phyloP scores from a whole-genome alignment of 2,797 vertebrate species.

The Adrianichthys oophorus region DNA sequence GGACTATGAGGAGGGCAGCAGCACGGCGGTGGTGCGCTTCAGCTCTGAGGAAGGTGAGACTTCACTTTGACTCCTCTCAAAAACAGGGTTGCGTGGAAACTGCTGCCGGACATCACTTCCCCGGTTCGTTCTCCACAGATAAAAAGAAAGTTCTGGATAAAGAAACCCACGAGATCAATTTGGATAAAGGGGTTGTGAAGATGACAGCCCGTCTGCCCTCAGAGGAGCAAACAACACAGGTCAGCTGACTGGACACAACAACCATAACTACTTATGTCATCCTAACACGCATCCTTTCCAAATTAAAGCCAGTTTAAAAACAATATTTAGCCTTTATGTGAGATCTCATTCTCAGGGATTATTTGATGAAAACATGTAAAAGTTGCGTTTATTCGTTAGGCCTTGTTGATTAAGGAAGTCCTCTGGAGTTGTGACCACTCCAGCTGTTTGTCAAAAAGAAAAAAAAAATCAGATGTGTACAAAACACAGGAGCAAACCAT shows the following conservation, averaged over 20 bases:
- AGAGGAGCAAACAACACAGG: conserved; percentile 22
- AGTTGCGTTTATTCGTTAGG: no score
- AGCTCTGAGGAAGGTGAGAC: conserved; percentile 61
- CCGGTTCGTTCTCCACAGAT: conserved; percentile 37
- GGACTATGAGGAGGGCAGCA: conserved; percentile 27
- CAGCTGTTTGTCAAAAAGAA: no score
- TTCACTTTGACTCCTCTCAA: neutral
- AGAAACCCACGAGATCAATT: conserved; percentile 49
- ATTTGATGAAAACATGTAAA: no score
- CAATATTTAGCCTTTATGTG: no score
- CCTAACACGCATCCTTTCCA: neutral
- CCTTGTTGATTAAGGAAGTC: no score
- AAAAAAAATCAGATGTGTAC: no score
- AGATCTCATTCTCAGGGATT: no score
- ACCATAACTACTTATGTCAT: neutral
- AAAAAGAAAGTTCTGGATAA: conserved; percentile 64
- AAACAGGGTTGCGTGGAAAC: neutral
- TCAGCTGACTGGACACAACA: neutral
- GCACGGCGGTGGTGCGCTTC: conserved; percentile 63
- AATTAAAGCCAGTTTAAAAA: no score
- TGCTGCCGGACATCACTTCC: no score
- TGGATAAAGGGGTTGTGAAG: conserved; percentile 45
- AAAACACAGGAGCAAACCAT: no score
- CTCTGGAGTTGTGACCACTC: no score
- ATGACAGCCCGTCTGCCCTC: conserved; percentile 46